These are phyloP conservation scores for Desoria tigrina DNA, from an alignment of 2,888 invertebrate genomes.

Conservation along the genomic window DNA sequence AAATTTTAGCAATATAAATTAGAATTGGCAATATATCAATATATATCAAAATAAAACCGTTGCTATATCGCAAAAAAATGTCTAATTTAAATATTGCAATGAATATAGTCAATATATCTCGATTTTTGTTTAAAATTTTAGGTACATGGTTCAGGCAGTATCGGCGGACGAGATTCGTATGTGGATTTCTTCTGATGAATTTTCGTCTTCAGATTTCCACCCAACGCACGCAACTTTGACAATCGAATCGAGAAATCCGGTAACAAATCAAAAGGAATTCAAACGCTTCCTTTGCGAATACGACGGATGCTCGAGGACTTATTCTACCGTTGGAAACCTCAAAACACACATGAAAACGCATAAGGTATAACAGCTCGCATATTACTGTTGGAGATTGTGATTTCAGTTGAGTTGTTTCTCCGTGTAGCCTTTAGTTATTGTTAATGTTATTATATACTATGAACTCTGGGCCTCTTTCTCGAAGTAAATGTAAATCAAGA, in stretches of 20 bases:
- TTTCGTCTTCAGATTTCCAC: neutral
- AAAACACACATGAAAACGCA: slow-evolving; percentile 95
- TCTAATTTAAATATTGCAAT: too few species aligned
- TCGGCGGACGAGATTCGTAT: slow-evolving; percentile 41
- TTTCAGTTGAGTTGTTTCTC: too few species aligned
- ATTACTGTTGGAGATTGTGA: too few species aligned
- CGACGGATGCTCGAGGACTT: slow-evolving; percentile 28
- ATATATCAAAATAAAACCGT: too few species aligned
- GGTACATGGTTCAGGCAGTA: slow-evolving; percentile 43
- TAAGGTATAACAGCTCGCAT: slow-evolving; percentile 68
- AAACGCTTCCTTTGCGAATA: slow-evolving; percentile 10
- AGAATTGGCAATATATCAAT: too few species aligned
- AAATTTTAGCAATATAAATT: too few species aligned
- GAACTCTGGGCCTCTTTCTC: too few species aligned
- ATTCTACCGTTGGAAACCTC: slow-evolving; percentile 86
- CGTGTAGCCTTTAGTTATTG: too few species aligned
- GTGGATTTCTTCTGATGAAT: slow-evolving; percentile 28
- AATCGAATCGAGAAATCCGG: neutral
- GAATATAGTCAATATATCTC: too few species aligned
- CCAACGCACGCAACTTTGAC: slow-evolving; percentile 13
- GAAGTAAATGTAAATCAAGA: too few species aligned
- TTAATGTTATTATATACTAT: too few species aligned
- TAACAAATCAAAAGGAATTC: slow-evolving; percentile 6
- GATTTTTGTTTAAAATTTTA: slow-evolving; percentile 11
- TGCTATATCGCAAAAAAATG: too few species aligned